Conservation (phyloP, 2,888 invertebrate genomes). For the Seira musarum region DNA sequence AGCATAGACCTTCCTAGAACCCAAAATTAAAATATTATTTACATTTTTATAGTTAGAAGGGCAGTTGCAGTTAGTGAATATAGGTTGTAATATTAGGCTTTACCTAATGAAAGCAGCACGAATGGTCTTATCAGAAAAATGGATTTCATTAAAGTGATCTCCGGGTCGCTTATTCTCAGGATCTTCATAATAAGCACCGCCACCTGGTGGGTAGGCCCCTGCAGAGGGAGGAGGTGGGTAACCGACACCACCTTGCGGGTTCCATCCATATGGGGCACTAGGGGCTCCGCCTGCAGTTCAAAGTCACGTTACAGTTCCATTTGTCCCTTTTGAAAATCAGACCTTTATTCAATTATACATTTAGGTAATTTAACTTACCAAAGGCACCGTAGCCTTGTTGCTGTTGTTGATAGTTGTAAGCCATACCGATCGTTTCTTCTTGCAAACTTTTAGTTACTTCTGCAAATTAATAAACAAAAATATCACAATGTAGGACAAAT, state of each 20-base stretch:
- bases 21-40: neutral
- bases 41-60: no score
- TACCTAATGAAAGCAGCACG: slow-evolving; percentile 40
- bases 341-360: no score
- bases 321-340: no score
- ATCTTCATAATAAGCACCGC: neutral
- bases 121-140: slow-evolving; percentile 36
- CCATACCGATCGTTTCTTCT: slow-evolving; percentile 13
- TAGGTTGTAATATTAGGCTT: neutral
- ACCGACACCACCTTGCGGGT: neutral
- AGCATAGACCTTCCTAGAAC: slow-evolving; percentile 83
- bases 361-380: no score
- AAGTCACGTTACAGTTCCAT: no score
- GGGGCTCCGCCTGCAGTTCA: no score
- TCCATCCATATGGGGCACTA: slow-evolving; percentile 31
- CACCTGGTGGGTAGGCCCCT: no score
- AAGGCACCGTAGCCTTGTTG: slow-evolving; percentile 42
- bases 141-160: slow-evolving; percentile 7
- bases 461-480: no score
- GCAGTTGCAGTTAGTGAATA: no score
- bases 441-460: no score
- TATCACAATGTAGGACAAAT: no score
- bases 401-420: slow-evolving; percentile 35
- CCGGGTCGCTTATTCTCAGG: slow-evolving; percentile 31
- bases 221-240: slow-evolving; percentile 14